Evolutionary conservation across 2,113 vertebrate genomes (phyloP).

Genomic region (Leucoraja erinaceus): DNA sequence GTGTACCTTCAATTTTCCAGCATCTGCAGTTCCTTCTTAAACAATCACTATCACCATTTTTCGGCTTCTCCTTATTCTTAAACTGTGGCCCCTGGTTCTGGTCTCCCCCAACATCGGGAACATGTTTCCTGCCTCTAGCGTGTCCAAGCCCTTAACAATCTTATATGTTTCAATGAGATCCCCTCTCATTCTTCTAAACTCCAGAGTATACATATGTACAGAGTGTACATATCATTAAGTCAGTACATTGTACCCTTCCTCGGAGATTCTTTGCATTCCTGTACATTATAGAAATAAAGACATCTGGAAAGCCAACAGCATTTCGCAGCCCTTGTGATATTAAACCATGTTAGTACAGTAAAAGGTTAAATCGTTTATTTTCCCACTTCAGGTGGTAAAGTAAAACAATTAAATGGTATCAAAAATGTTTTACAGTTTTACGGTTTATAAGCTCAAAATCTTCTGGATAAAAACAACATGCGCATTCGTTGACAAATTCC

Average conservation of each 20-base stretch:
- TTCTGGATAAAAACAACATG: background rate
- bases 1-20: no score
- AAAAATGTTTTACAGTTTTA: background rate
- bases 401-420: background rate
- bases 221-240: no score
- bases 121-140: no score
- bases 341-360: background rate
- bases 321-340: background rate
- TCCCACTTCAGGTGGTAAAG: background rate
- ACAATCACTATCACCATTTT: background rate
- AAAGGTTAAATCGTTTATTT: background rate
- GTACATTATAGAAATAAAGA: background rate
- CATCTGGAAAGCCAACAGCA: background rate
- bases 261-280: background rate
- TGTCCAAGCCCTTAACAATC: no score
- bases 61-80: no score
- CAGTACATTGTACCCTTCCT: background rate
- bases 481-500: conserved; percentile 10
- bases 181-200: no score
- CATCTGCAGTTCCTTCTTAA: no score
- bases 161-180: no score
- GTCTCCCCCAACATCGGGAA: no score
- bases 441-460: background rate
- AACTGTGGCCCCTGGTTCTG: no score
- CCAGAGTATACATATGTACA: no score